Evolutionary conservation across 2,888 invertebrate species (phyloP).

Genomic region (Mesoligia furuncula): DNA sequence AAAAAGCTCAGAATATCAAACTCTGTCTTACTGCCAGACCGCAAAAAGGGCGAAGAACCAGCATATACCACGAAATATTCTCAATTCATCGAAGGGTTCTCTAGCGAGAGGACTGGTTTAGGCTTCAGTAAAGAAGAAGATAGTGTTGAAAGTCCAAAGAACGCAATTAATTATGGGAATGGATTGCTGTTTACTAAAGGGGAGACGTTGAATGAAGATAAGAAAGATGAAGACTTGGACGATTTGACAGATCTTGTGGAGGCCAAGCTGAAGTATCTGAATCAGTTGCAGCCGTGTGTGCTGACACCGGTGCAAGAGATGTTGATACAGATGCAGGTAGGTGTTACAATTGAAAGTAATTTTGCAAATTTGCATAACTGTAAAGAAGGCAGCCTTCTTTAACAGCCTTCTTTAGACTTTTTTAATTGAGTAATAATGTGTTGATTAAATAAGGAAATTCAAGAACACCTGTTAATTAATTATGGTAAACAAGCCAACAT

Average conservation of each 20-base stretch:
- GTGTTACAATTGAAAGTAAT: slow-evolving; percentile 21
- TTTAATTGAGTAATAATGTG: neutral
- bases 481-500: neutral
- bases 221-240: slow-evolving; percentile 81
- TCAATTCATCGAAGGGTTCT: slow-evolving; percentile 85
- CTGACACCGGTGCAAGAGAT: slow-evolving; percentile 90
- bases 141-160: slow-evolving; percentile 75
- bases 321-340: slow-evolving; percentile 90
- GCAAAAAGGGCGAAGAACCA: slow-evolving; percentile 77
- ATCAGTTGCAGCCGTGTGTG: slow-evolving; percentile 83
- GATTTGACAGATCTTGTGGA: slow-evolving; percentile 84
- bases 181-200: slow-evolving; percentile 89
- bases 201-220: slow-evolving; percentile 86
- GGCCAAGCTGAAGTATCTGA: slow-evolving; percentile 89
- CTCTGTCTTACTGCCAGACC: slow-evolving; percentile 82
- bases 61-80: slow-evolving; percentile 87
- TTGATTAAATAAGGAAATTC: neutral
- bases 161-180: slow-evolving; percentile 83
- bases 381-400: neutral
- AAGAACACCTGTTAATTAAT: neutral
- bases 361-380: slow-evolving; percentile 7
- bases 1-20: slow-evolving; percentile 87
- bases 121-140: slow-evolving; percentile 84
- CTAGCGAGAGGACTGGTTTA: slow-evolving; percentile 86
- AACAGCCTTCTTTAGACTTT: neutral